Percentiles rank a stretch among this genome's conserved stretches.
Evolutionary conservation across 2,888 invertebrate species (phyloP).

Genomic region (Tuta absoluta): DNA sequence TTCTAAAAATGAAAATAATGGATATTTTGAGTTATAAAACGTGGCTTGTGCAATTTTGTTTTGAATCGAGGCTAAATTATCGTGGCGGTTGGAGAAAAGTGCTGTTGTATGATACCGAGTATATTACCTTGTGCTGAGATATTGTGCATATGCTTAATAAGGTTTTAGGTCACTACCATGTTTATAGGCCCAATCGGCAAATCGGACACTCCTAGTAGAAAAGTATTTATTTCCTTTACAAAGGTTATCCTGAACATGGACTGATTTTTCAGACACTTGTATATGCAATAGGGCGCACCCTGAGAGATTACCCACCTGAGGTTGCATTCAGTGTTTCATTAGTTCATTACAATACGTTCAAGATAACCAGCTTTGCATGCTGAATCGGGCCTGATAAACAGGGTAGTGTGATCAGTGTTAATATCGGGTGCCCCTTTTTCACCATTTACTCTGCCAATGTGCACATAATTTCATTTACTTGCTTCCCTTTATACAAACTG

Average conservation of each 20-base stretch:
- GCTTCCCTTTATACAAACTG: conserved; percentile 77
- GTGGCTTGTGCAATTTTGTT: conserved; percentile 76
- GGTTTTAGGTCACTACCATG: too few species aligned
- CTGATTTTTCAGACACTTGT: too few species aligned
- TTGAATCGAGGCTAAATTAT: conserved; percentile 69
- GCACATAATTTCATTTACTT: conserved; percentile 70
- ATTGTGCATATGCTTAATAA: conserved; percentile 67
- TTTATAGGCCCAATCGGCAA: too few species aligned
- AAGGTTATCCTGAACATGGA: too few species aligned
- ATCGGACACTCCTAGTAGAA: too few species aligned
- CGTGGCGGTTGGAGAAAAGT: conserved; percentile 66
- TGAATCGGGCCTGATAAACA: too few species aligned
- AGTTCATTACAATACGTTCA: too few species aligned
- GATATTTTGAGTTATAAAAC: conserved; percentile 68
- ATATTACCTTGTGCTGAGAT: conserved; percentile 74
- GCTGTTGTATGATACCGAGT: conserved; percentile 57
- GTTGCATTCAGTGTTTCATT: too few species aligned
- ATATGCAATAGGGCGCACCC: too few species aligned
- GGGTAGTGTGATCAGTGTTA: conserved; percentile 47
- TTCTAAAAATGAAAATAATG: conserved; percentile 80
- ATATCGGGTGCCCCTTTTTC: conserved; percentile 69
- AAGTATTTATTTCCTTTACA: too few species aligned
- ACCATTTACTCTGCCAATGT: conserved; percentile 70
- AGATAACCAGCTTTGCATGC: too few species aligned
- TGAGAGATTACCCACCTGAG: too few species aligned